Evolutionary conservation across 1,140 invertebrate genomes (phyloP).

Genomic region (Calephelis virginiensis): DNA sequence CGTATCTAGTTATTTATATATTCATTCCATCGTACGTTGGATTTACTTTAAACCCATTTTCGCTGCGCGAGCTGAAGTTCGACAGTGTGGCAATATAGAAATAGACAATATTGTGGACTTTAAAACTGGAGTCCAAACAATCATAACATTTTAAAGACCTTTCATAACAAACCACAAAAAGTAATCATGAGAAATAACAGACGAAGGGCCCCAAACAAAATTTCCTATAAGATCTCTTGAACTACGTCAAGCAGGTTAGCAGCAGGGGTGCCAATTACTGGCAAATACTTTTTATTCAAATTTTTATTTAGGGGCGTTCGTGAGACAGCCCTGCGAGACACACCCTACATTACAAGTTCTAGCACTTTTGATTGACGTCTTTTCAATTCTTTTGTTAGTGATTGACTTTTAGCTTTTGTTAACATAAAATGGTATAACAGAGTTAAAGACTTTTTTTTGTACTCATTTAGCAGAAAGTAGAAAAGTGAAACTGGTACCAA

Average conservation of each 20-base stretch:
- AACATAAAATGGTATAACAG: constrained; percentile 20
- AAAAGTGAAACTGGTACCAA: no score
- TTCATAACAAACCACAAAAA: not conserved
- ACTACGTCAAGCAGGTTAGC: constrained; percentile 52
- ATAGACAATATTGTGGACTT: no score
- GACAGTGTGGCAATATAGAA: no score
- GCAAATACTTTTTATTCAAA: constrained; percentile 69
- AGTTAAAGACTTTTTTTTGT: no score
- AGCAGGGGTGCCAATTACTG: constrained; percentile 69
- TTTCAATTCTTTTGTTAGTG: constrained; percentile 56
- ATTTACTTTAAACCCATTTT: no score
- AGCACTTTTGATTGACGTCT: constrained; percentile 71
- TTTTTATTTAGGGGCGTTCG: constrained; percentile 75
- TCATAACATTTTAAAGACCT: not conserved
- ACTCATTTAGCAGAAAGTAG: no score
- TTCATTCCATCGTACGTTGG: no score
- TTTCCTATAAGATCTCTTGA: constrained; percentile 70
- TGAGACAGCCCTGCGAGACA: constrained; percentile 71
- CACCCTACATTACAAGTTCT: constrained; percentile 67
- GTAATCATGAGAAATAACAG: constrained; percentile 33
- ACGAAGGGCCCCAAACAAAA: constrained; percentile 42
- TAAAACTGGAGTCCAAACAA: no score
- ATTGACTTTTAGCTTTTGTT: constrained; percentile 60
- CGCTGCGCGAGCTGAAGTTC: no score
- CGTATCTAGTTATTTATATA: no score